Conservation (phyloP, 2,888 invertebrate genomes). For the Deilephila porcellus region DNA sequence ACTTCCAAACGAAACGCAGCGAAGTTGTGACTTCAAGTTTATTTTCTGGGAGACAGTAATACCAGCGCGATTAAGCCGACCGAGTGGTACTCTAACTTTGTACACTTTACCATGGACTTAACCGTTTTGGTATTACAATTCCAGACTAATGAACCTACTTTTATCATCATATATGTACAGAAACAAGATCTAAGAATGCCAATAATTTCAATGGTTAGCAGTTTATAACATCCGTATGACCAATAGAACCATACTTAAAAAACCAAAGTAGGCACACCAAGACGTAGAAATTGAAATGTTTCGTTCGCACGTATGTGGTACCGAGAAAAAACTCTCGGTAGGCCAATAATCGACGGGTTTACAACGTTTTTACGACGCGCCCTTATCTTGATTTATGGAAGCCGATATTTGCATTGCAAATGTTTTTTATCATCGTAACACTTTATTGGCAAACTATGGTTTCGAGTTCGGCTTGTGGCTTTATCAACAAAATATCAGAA, state of each 20-base stretch:
- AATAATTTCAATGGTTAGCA: neutral
- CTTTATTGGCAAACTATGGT: slow-evolving; percentile 36
- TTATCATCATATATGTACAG: no score
- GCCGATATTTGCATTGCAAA: slow-evolving; percentile 48
- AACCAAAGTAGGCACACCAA: neutral
- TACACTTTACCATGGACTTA: no score
- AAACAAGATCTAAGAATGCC: no score
- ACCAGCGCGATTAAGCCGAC: no score
- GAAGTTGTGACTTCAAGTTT: no score
- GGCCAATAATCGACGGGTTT: slow-evolving; percentile 40
- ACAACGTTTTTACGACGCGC: slow-evolving; percentile 45
- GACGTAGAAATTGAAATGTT: slow-evolving; percentile 9
- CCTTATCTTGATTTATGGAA: slow-evolving; percentile 49
- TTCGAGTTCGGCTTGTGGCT: neutral
- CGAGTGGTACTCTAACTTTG: no score
- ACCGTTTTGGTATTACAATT: no score
- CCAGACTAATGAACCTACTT: no score
- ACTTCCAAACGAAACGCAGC: no score
- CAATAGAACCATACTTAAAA: neutral
- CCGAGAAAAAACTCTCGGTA: slow-evolving; percentile 34
- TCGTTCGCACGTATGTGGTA: slow-evolving; percentile 17
- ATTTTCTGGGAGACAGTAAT: no score
- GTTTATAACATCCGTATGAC: neutral
- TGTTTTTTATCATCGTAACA: slow-evolving; percentile 46
- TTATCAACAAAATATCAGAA: neutral